These are phyloP conservation scores for Pelmatolapia mariae DNA, from an alignment of 2,113 vertebrate genomes.

Conservation along the genomic window DNA sequence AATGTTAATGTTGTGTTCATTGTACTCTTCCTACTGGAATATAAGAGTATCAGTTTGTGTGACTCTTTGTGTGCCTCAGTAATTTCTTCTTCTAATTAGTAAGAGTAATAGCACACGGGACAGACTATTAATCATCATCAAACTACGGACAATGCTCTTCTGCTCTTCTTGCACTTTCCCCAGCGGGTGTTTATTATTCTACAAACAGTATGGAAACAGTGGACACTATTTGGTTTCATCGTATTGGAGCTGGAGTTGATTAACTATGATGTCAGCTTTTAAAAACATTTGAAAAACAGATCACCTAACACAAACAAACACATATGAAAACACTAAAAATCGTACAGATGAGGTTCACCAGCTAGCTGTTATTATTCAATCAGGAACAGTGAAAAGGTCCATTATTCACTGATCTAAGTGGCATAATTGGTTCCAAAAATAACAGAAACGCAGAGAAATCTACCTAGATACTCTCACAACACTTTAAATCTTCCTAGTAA, in stretches of 20 bases:
- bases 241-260: background rate
- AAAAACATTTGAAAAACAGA: background rate
- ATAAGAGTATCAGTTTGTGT: background rate
- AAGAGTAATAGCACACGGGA: background rate
- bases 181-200: background rate
- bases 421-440: background rate
- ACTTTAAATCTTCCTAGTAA: constrained; percentile 52
- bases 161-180: background rate
- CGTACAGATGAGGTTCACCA: background rate
- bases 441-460: background rate
- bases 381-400: background rate
- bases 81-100: background rate
- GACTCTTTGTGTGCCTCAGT: background rate
- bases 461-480: constrained; percentile 4
- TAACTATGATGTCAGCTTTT: background rate
- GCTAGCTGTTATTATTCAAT: background rate
- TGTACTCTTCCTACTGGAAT: background rate
- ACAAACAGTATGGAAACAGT: background rate
- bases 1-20: background rate
- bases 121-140: background rate
- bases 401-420: background rate
- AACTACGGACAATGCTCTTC: background rate
- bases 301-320: background rate
- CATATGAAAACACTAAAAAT: background rate
- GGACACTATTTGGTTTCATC: background rate